Evolutionary conservation across 2,797 vertebrate genomes (phyloP), one percentile per base, ranked within the genome.

Genomic region (Molossus alvarezi): DNA sequence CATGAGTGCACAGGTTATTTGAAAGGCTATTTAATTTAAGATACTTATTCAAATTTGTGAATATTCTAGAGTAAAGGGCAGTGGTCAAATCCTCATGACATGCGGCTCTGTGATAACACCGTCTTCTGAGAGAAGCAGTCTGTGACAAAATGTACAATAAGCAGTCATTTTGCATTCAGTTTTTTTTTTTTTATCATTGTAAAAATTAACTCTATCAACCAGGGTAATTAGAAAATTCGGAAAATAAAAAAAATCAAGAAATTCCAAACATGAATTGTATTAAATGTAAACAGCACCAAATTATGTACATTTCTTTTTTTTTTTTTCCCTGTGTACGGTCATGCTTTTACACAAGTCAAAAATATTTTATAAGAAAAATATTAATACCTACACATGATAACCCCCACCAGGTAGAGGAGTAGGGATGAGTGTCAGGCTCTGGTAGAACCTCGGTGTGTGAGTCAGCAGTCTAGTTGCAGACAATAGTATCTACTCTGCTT

Each of bases 11-110:
- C 33, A n/a, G 15, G n/a, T 88, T 91, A 89, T 88, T 77, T 87
- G 23, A 87, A 95, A 94, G 85, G 25, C n/a, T 94, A 21, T 69
- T 75, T 96, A 90, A 94, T 85, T 87, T 72, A 87, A 95, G 72
- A 90, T 41, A 72, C 51, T 93, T 73, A 80, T 55, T 95, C 75
- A 64, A 73, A 87, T 93, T 81, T 71, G 93, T 69, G 72, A 77
- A 89, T 37, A 75, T 67, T 67, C 41, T 71, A 25, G 45, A 81
- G 27, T 33, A 57, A 91, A 94, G 62, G 15, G 57, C 72, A 80
- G 55, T 53, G 79, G 53, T 64, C 79, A 85, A 25, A 67, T 58
- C 33, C 75, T 94, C 25, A 25, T 48, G 75, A 91, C 15, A 12
- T 17, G 4, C 45, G 21, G 14, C 64, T 88, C n/a, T 6, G 15